These are phyloP conservation scores for Serrognathus titanus DNA, from an alignment of 2,888 invertebrate genomes.

Conservation along the genomic window DNA sequence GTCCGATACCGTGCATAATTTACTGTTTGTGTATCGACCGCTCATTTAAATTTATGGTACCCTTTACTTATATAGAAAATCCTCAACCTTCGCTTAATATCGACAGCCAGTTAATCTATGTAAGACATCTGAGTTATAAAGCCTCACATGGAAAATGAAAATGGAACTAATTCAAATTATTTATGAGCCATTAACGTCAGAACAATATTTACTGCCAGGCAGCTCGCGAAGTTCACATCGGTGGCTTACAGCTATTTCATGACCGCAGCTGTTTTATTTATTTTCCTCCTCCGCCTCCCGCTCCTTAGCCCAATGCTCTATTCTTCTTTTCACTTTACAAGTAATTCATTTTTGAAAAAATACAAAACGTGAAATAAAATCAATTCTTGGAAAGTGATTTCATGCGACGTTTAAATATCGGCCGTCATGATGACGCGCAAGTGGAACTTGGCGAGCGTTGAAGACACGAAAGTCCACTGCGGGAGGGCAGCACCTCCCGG, in stretches of 20 bases:
- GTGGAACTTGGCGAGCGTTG: conserved; percentile 11
- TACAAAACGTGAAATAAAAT: no score
- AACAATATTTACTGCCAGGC: conserved; percentile 23
- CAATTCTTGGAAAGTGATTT: no score
- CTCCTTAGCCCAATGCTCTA: no score
- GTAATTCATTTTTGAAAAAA: no score
- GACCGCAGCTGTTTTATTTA: conserved; percentile 4
- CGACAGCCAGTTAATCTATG: conserved; percentile 26
- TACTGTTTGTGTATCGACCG: neutral
- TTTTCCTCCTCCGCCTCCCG: neutral
- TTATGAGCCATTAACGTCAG: conserved; percentile 32
- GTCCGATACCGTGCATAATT: neutral
- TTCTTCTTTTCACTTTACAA: no score
- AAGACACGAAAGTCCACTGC: conserved; percentile 35
- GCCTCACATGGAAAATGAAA: conserved; percentile 30
- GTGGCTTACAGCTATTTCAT: conserved; percentile 20
- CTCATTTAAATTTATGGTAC: conserved; percentile 5
- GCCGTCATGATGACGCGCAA: conserved; percentile 18
- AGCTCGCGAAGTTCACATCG: conserved; percentile 27
- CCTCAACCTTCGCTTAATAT: conserved; percentile 18
- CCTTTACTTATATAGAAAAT: conserved; percentile 13
- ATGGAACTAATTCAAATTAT: conserved; percentile 34
- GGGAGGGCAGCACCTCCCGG: conserved; percentile 42
- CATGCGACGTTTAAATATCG: no score
- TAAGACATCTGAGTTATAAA: conserved; percentile 29